Base-by-base conservation (phyloP, 2,113 vertebrate genomes). In the Lipotes vexillifer region DNA sequence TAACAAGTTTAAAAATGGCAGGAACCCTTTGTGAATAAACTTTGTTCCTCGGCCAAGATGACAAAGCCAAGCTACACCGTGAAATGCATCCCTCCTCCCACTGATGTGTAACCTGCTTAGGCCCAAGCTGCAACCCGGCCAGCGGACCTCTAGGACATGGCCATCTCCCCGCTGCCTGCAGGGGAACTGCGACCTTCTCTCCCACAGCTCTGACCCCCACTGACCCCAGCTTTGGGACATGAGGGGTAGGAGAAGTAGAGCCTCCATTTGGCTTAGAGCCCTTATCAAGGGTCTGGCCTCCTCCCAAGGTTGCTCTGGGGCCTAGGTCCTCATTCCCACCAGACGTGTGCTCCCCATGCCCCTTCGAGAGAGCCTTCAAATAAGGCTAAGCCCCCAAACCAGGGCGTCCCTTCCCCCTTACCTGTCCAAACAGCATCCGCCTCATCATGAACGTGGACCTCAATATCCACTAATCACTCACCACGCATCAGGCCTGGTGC, bases 1-100 rank as follows among this genome's bases (percentile, higher is more conserved):
- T 29, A 66, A 81, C 85, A 90, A 78, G 36, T 92, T 96, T 49
- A 78, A 90, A 72, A 96, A 94, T 31, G 25, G 83, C 87, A 77
- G 72, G 89, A 81, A 81, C 66, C 25, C 80, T 93, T 52, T 77
- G 66, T 31, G 46, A 94, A 71, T 78, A 86, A 82, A 82, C 72
- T 82, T 36, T 96, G 95, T n/a, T 84, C 66, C 69, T 65, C 18
- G 2, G 86, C 85, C 59, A 71, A 71, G 41, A 82, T 21, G 61
- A 93, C 5, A 9, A 86, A 59, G 57, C 17, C 63, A 59, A 82
- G 38, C 61, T 15, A 63, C 72, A 14, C 66, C 31, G 1, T 8
- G 38, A 57, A 90, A 88, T 8, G 57, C 1, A 9, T 7, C 44
- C 38, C 12, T 72, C 66, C 61, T 89, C 63, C 75, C 27, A 6